Percentiles rank a stretch among this genome's conserved stretches.
These are phyloP conservation scores for Orthosia incerta DNA, from an alignment of 2,888 invertebrate species.

Conservation along the genomic window DNA sequence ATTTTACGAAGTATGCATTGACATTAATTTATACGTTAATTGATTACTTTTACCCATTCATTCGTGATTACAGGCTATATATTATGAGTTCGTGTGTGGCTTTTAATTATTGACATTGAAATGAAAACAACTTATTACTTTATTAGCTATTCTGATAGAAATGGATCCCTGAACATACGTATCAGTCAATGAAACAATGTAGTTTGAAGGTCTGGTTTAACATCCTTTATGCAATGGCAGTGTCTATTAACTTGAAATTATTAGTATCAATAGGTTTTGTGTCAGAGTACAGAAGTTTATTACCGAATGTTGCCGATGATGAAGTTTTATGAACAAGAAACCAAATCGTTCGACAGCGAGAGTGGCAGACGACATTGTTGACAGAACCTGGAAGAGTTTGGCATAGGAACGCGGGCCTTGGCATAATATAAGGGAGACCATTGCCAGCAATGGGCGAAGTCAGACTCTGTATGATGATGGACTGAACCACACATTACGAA, in stretches of 20 bases:
- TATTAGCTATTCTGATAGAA: not conserved
- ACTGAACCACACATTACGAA: not conserved
- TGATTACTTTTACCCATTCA: conserved; percentile 18
- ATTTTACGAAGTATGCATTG: conserved; percentile 17
- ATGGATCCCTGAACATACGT: not conserved
- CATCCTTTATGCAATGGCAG: not conserved
- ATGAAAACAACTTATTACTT: not conserved
- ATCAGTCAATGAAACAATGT: not conserved
- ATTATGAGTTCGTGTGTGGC: not conserved
- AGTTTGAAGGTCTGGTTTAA: not conserved
- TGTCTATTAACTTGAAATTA: not conserved
- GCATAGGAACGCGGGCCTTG: too few species aligned
- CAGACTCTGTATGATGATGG: not conserved
- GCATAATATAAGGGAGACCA: not conserved
- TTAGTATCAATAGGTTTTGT: too few species aligned
- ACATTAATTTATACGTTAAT: conserved; percentile 27
- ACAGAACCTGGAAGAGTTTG: not conserved
- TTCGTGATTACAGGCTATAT: conserved; percentile 27
- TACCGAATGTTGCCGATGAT: not conserved
- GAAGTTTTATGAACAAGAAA: too few species aligned
- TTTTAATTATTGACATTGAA: not conserved
- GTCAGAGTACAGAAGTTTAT: not conserved
- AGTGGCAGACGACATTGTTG: too few species aligned
- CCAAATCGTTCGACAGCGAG: too few species aligned
- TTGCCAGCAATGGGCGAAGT: not conserved